phyloP scores from a whole-genome alignment of 1,140 invertebrate species.

The Metopolophium dirhodum region DNA sequence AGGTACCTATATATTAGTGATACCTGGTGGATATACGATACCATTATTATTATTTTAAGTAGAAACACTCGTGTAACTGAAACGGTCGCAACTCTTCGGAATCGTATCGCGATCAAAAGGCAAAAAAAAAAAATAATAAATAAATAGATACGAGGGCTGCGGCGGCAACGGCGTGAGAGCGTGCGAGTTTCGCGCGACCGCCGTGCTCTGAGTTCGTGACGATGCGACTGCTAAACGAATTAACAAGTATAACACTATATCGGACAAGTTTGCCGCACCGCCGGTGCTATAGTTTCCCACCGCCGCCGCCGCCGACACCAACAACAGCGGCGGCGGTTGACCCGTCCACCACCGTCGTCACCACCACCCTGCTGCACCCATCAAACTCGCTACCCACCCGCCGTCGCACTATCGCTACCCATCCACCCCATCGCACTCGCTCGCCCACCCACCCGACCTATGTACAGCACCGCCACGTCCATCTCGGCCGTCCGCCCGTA shows the following conservation, averaged over 20 bases:
- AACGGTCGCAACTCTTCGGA: not conserved
- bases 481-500: not conserved
- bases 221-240: conserved; percentile 57
- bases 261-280: conserved; percentile 54
- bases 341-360: not conserved
- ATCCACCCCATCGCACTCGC: not conserved
- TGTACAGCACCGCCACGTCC: not conserved
- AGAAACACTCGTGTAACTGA: conserved; percentile 13
- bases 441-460: not conserved
- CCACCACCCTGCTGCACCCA: not conserved
- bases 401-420: not conserved
- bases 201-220: conserved; percentile 53
- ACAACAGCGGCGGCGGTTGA: not conserved
- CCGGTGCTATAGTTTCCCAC: not conserved
- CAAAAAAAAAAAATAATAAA: not conserved
- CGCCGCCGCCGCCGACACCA: not conserved
- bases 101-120: not conserved
- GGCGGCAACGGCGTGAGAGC: not conserved
- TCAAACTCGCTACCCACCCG: not conserved
- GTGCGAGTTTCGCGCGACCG: conserved; percentile 44
- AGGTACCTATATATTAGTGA: not conserved
- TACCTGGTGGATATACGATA: not conserved
- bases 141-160: not conserved
- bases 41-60: not conserved
- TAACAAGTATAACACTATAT: conserved; percentile 56